Percentiles rank a stretch among this genome's conserved stretches.
Conservation (phyloP, 2,113 vertebrate species). For the Tragelaphus buxtoni region DNA sequence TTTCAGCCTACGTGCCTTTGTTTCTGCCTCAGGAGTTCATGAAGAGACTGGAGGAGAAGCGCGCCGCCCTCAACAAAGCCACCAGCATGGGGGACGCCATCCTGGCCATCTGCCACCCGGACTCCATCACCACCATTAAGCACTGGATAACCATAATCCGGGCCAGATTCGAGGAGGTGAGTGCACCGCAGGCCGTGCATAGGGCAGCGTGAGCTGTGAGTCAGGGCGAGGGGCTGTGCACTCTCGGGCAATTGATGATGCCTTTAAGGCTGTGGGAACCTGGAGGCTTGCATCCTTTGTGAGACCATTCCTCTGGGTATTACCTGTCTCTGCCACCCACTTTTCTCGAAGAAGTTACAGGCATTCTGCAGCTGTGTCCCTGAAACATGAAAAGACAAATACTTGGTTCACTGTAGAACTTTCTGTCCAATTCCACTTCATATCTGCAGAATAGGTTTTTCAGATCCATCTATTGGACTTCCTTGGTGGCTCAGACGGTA, state of each 20-base stretch:
- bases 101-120: constrained; percentile 94
- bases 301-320: not conserved
- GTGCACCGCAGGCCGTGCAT: constrained; percentile 51
- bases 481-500: no score
- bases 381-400: not conserved
- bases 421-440: not conserved
- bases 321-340: not conserved
- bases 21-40: constrained; percentile 90
- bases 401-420: not conserved
- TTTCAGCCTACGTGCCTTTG: constrained; percentile 46
- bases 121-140: constrained; percentile 98
- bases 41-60: constrained; percentile 96
- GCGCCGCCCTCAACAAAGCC: constrained; percentile 90
- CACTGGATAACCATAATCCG: constrained; percentile 99
- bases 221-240: not conserved
- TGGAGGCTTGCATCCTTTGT: constrained; percentile 1
- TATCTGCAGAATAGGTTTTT: not conserved
- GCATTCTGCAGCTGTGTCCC: not conserved
- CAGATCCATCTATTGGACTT: no score
- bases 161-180: constrained; percentile 98
- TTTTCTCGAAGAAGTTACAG: not conserved
- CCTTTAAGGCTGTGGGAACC: constrained; percentile 26
- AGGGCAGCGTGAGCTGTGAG: not conserved
- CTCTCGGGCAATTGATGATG: not conserved
- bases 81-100: constrained; percentile 93